These are phyloP conservation scores for Cephalopholis sonnerati DNA, from an alignment of 2,113 vertebrate genomes.

Conservation along the genomic window DNA sequence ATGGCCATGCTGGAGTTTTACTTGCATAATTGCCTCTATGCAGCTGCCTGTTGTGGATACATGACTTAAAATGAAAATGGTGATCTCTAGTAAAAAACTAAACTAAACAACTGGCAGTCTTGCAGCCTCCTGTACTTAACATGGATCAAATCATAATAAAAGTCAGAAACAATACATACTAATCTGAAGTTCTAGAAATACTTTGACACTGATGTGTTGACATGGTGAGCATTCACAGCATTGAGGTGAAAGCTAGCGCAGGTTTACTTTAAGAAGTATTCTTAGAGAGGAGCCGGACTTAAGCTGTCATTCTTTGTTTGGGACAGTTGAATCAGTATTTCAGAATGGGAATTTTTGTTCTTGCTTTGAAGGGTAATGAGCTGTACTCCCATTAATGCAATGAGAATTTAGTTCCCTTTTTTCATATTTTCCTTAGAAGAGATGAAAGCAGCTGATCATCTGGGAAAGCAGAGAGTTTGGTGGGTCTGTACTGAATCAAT, in stretches of 20 bases:
- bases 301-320: neutral
- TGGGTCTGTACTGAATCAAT: constrained; percentile 25
- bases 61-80: neutral
- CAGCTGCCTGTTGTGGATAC: neutral
- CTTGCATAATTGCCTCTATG: neutral
- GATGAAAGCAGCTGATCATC: constrained; percentile 58
- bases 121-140: neutral
- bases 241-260: neutral
- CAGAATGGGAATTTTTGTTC: constrained; percentile 11
- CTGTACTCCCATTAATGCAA: constrained; percentile 35
- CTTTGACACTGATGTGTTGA: neutral
- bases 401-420: constrained; percentile 33
- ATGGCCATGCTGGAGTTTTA: neutral
- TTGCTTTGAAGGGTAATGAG: constrained; percentile 29
- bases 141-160: neutral
- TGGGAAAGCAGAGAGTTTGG: constrained; percentile 24
- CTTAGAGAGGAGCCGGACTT: neutral
- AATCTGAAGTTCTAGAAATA: neutral
- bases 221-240: neutral
- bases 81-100: neutral
- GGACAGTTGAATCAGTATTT: neutral
- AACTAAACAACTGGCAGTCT: neutral
- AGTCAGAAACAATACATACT: neutral
- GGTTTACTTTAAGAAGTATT: neutral
- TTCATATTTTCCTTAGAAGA: constrained; percentile 36